A percentile compares a stretch with the other conserved stretches of the same genome.
Conservation (phyloP, 2,797 vertebrate genomes). For the Oceanodroma leucorhoa region DNA sequence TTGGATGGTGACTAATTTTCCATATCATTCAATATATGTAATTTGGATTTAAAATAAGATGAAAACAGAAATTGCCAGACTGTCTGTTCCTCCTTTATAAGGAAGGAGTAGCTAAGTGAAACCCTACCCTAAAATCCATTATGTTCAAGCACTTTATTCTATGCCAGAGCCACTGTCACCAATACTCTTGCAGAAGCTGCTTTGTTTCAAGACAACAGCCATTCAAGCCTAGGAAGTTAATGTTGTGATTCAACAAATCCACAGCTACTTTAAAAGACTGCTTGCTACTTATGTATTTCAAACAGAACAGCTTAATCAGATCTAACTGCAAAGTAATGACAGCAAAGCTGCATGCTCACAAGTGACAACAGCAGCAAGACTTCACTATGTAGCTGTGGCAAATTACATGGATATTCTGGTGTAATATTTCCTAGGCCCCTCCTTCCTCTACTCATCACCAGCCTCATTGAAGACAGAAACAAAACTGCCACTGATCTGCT, state of each 20-base stretch:
- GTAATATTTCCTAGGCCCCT: not conserved
- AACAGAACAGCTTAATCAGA: conserved; percentile 6
- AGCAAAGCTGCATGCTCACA: not conserved
- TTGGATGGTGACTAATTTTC: conserved; percentile 77
- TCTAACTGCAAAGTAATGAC: not conserved
- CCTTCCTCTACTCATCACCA: not conserved
- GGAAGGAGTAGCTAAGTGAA: conserved; percentile 19
- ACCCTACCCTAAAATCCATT: conserved; percentile 23
- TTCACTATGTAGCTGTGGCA: not conserved
- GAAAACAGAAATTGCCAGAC: conserved; percentile 57
- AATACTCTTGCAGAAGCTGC: conserved; percentile 10
- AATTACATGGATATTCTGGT: not conserved
- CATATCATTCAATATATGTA: conserved; percentile 71
- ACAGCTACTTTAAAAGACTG: conserved; percentile 6
- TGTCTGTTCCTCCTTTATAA: conserved; percentile 26
- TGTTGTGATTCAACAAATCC: conserved; percentile 7
- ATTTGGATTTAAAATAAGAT: conserved; percentile 67
- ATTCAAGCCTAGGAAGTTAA: conserved; percentile 18
- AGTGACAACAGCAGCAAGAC: not conserved
- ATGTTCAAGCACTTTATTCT: conserved; percentile 15
- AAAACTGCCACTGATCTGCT: not conserved
- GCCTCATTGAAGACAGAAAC: not conserved
- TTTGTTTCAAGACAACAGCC: conserved; percentile 35
- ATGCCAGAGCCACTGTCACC: conserved; percentile 28
- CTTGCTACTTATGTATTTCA: not conserved